Evolutionary conservation across 1,140 invertebrate genomes (phyloP), one percentile per base, ranked within the genome.

Genomic region (Papilio machaon): DNA sequence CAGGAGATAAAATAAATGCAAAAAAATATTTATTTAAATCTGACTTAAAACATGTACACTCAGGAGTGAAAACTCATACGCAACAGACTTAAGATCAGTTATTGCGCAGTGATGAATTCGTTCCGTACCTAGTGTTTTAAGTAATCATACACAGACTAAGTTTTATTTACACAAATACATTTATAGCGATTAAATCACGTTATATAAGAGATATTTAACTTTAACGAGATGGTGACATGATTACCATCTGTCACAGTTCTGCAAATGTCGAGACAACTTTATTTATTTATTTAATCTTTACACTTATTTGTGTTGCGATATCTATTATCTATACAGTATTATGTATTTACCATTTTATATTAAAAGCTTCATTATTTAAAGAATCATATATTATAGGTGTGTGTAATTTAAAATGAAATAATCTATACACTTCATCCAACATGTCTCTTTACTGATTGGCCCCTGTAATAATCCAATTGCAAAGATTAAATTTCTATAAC

Each of bases 261-360:
- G 30, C 30, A 70, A 30, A 70, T 70, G 64, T 35, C 30, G 64
- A 70, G 64, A 35, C 64, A 35, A 38, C 30, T 35, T 35, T 70
- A 70, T 70, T 70, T 67, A 67, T 67, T 67, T 15, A 70, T 70
- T 70, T 70, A 70, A 70, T 70, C 64, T 70, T 70, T 38, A 17
- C 30, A 38, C 6, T 38, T 70, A 70, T 70, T 70, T 70, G 64
- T 15, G 11, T 70, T 35, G 15, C 64, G 11, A 70, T 38, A 70
- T 70, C 30, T 38, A 35, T 70, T 38, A 70, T 70, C 30, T 38
- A 35, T 70, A 35, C 64, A 70, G 64, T 35, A 13, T 23, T 30
- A 30, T 7, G 23, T 17, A 35, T 13, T 35, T 35, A 30, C 11
- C 23, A 5, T 67, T 8, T 35, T 15, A 35, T 35, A 70, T 30